Base-by-base conservation (phyloP, 2,888 invertebrate genomes). In the Heliconius ethilla region DNA sequence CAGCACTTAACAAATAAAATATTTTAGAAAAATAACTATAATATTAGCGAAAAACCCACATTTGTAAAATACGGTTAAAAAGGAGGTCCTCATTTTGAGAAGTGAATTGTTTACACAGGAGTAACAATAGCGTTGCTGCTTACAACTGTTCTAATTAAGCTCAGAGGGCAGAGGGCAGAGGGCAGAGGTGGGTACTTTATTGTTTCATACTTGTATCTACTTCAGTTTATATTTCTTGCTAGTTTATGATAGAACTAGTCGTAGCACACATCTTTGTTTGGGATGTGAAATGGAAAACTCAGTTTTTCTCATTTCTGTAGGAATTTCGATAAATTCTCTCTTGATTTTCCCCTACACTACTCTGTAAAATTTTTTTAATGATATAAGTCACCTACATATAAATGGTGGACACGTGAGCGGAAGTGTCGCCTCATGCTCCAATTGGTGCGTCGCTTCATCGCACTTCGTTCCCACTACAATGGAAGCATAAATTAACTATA, bases 71-170 rank as follows among this genome's bases (percentile, higher is more conserved):
- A 66, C 59, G n/a, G n/a, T 72, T 51, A 6, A n/a, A 59, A 59
- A 59, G n/a, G n/a, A 72, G 37, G 59, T 59, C n/a, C 55, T 15
- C 15, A 45, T 45, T n/a, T 75, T 75, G n/a, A 69, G 45, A 27
- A 75, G 25, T 29, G 27, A 59, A 33, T 75, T 75, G 75, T 75
- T 69, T 55, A 69, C 59, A 25, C 66, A 18, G n/a, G 55, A 18
- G 55, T 25, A 25, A 75, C 75, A 75, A 75, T 69, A 18, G 75
- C 33, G n/a, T 66, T 9, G 66, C 66, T 75, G 27, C 33, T 75
- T 25, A 69, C 37, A 55, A 69, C 55, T 40, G 66, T 33, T 66
- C 40, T 33, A 75, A 75, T 65, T 67, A 33, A 69, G 59, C 27
- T 69, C 67, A 55, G 33, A 33, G 33, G 33, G 33, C 29, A 29